Evolutionary conservation across 2,888 invertebrate genomes (phyloP).

Genomic region (Cotesia congregata): DNA sequence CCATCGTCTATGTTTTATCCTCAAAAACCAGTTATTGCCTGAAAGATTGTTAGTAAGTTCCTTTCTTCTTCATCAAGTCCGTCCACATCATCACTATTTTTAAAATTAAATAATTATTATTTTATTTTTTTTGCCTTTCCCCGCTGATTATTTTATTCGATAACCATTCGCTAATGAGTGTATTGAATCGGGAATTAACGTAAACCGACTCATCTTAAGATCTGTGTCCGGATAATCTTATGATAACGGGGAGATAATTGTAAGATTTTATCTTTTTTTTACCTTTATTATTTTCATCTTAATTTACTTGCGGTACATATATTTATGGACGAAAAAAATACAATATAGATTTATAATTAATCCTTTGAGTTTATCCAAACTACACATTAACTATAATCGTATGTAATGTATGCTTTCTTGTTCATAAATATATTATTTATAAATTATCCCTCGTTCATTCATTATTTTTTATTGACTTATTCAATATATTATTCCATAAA

Average conservation of each 20-base stretch:
- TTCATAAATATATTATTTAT: neutral
- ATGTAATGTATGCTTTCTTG: neutral
- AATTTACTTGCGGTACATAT: neutral
- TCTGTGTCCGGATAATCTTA: conserved; percentile 30
- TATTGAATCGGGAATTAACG: conserved; percentile 28
- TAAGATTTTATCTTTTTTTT: neutral
- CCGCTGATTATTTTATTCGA: conserved; percentile 31
- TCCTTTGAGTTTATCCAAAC: neutral
- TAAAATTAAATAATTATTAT: neutral
- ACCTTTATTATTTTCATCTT: conserved; percentile 16
- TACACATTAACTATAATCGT: neutral
- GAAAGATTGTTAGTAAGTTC: conserved; percentile 42
- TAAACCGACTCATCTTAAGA: conserved; percentile 28
- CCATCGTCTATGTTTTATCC: conserved; percentile 39
- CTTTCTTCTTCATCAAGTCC: neutral
- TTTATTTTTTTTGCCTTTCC: neutral
- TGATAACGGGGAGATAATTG: conserved; percentile 21
- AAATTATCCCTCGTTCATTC: neutral
- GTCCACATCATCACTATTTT: neutral
- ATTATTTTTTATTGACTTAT: neutral
- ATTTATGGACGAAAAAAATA: neutral
- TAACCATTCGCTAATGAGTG: conserved; percentile 36
- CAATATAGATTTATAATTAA: conserved; percentile 2
- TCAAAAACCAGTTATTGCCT: conserved; percentile 48
- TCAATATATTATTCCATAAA: neutral